These are phyloP conservation scores for Eulithis prunata DNA, from an alignment of 2,888 invertebrate genomes.

Conservation along the genomic window DNA sequence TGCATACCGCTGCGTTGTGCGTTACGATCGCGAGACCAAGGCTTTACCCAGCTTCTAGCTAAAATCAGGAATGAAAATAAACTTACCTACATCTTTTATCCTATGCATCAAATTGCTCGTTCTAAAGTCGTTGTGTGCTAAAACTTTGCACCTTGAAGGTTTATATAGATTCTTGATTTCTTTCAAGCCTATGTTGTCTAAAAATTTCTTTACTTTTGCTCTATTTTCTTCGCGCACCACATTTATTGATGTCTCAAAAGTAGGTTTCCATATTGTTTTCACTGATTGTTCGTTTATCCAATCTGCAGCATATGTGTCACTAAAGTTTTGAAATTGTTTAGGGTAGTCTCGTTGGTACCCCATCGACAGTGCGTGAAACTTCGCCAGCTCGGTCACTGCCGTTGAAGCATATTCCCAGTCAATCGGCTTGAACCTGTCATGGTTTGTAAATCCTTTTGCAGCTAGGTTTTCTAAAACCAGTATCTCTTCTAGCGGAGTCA, in stretches of 20 bases:
- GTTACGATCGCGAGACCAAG: too few relatives aligned
- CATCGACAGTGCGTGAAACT: conserved; percentile 61
- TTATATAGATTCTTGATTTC: conserved; percentile 34
- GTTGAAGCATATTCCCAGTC: conserved; percentile 51
- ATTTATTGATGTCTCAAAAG: conserved; percentile 1
- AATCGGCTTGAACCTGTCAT: conserved; percentile 51
- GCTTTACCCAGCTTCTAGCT: too few relatives aligned
- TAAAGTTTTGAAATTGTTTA: conserved; percentile 41
- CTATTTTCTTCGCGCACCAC: conserved; percentile 1
- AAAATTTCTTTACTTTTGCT: not conserved
- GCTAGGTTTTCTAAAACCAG: conserved; percentile 50
- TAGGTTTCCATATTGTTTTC: conserved; percentile 5
- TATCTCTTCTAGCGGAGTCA: conserved; percentile 48
- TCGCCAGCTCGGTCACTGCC: conserved; percentile 50
- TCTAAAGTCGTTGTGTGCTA: conserved; percentile 55
- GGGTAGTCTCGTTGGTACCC: conserved; percentile 52
- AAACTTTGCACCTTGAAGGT: conserved; percentile 13
- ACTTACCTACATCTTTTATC: conserved; percentile 9
- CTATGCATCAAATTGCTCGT: conserved; percentile 54
- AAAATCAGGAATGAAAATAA: too few relatives aligned
- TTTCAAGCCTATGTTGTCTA: not conserved
- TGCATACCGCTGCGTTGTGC: too few relatives aligned
- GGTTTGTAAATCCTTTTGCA: conserved; percentile 46
- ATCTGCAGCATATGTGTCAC: not conserved
- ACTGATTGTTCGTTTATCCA: conserved; percentile 20